phyloP scores from a whole-genome alignment of 2,888 invertebrate genomes.

The Cacoxenus indagator region DNA sequence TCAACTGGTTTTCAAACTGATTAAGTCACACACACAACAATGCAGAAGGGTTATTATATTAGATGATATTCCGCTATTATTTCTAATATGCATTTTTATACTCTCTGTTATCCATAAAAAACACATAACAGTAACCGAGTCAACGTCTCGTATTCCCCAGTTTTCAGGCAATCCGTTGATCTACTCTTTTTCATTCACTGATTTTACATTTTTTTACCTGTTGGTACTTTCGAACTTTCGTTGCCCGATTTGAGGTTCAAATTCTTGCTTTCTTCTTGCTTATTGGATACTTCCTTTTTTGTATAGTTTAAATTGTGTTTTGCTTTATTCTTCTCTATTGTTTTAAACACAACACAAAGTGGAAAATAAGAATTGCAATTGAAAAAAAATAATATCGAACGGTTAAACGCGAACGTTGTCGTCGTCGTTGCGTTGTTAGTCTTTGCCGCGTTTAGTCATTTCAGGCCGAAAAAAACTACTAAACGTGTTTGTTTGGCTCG shows the following conservation, averaged over 20 bases:
- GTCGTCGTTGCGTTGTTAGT: slow-evolving; percentile 31
- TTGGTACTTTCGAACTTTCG: slow-evolving; percentile 43
- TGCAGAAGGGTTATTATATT: too few relatives aligned
- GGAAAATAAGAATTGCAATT: slow-evolving; percentile 31
- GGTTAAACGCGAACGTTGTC: slow-evolving; percentile 49
- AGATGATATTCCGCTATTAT: slow-evolving; percentile 33
- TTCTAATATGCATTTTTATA: slow-evolving; percentile 11
- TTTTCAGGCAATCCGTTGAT: slow-evolving; percentile 32
- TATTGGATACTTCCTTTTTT: slow-evolving; percentile 21
- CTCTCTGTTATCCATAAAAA: slow-evolving; percentile 36
- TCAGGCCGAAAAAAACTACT: slow-evolving; percentile 45
- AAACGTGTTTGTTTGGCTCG: slow-evolving; percentile 45
- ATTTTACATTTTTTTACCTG: slow-evolving; percentile 48
- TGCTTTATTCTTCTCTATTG: neutral
- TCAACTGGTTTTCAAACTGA: slow-evolving; percentile 33
- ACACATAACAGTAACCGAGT: slow-evolving; percentile 50
- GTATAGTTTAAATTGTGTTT: neutral
- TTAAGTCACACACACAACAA: too few relatives aligned
- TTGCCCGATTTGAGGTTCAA: slow-evolving; percentile 31
- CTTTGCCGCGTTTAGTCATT: slow-evolving; percentile 44
- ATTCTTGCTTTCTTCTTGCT: slow-evolving; percentile 40
- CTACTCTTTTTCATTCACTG: slow-evolving; percentile 27
- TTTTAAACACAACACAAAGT: slow-evolving; percentile 27
- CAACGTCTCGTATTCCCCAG: slow-evolving; percentile 34
- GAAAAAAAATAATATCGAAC: slow-evolving; percentile 28